Evolutionary conservation across 2,888 invertebrate genomes (phyloP), one percentile per base, ranked within the genome.

Genomic region (Machimus rusticus): DNA sequence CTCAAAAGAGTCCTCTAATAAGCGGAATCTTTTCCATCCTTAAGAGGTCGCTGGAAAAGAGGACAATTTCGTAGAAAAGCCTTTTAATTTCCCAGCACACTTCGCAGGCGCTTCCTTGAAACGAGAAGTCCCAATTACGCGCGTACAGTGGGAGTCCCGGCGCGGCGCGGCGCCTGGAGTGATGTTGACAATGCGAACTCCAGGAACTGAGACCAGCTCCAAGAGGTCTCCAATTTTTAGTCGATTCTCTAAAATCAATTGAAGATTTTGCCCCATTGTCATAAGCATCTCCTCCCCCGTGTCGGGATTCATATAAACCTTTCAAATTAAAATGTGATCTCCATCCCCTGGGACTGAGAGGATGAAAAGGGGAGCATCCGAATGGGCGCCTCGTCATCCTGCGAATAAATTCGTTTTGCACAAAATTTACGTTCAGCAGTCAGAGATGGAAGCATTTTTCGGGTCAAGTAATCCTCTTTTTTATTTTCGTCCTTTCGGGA

Each of bases 301-400:
- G 14, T 28, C 8, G 23, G 6, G 31, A 34, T 79, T 79, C 51
- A 79, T 51, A 51, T 79, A 79, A 79, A 79, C 79, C 79, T 79
- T 79, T 79, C 79, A 79, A 79, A 79, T 79, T 79, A 79, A 79
- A 79, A 79, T 46, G 79, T 79, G 79, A 79, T 79, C 31, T 19
- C 9, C 14, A 6, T 28, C 51, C 31, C 23, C 12, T 1, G 28
- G 66, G 12, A 66, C 23, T 19, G 57, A 9, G n/a, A 8, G 6
- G 34, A 0, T n/a, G 19, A 2, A 57, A 9, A 23, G 19, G 9
- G n/a, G n/a, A 16, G 46, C 46, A 51, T 16, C 51, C 51, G 51
- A 4, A 14, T 46, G 43, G 43, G 51, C n/a, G 51, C 6, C n/a
- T 6, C 51, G 51, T 51, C 66, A 66, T 28, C 66, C 66, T 66